Percentiles rank a stretch among this genome's conserved stretches.
Conservation (phyloP, 2,113 vertebrate species). For the Saccopteryx bilineata region DNA sequence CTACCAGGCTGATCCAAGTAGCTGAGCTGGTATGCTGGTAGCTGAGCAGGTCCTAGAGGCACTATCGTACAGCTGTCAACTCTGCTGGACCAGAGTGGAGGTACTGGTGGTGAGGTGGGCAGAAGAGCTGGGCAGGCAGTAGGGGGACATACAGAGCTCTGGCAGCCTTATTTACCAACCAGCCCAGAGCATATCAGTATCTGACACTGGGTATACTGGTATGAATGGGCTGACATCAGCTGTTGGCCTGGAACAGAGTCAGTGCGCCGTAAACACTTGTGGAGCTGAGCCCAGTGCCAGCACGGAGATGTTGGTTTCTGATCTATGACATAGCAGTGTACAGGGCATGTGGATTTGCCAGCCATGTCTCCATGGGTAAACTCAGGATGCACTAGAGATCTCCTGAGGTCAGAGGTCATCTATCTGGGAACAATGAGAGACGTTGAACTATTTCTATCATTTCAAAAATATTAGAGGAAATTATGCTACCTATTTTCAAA, state of each 20-base stretch:
- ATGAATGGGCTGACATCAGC: slow-evolving; percentile 9
- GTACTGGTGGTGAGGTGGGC: background rate
- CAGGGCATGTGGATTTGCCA: background rate
- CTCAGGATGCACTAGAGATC: background rate
- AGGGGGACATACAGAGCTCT: background rate
- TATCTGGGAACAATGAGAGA: background rate
- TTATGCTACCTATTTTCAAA: background rate
- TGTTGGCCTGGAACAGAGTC: background rate
- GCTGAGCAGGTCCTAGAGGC: background rate
- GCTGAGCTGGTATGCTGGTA: background rate
- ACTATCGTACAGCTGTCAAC: background rate
- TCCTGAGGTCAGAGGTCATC: slow-evolving; percentile 10
- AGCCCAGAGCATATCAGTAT: background rate
- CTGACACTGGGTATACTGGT: background rate
- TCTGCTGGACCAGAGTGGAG: background rate
- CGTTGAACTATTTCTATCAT: background rate
- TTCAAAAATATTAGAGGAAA: background rate
- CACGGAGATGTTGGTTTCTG: background rate
- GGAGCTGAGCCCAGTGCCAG: slow-evolving; percentile 41
- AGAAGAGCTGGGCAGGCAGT: background rate
- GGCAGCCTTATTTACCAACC: background rate
- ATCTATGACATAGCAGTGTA: background rate
- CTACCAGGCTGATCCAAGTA: background rate
- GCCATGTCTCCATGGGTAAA: background rate
- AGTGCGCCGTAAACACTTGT: background rate